Evolutionary conservation across 1,140 invertebrate species (phyloP).

Genomic region (Drosophila setifemur): DNA sequence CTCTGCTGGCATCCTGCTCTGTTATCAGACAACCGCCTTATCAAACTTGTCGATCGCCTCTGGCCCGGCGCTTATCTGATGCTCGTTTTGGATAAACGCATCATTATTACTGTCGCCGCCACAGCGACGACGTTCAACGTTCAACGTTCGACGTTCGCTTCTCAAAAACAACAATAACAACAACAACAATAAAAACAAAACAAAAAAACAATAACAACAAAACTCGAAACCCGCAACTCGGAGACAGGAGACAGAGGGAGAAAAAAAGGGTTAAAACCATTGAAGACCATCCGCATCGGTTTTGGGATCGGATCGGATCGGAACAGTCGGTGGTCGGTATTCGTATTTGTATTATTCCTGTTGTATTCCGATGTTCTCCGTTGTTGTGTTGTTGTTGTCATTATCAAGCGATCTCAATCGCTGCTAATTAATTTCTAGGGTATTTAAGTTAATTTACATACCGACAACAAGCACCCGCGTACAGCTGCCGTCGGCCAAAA

Average conservation of each 20-base stretch:
- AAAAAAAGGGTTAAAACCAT: conserved; percentile 55
- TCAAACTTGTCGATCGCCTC: conserved; percentile 78
- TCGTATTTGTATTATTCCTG: not conserved
- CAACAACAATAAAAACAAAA: not conserved
- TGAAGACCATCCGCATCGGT: conserved; percentile 36
- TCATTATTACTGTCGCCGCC: conserved; percentile 77
- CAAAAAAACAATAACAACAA: not conserved
- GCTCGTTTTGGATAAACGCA: conserved; percentile 81
- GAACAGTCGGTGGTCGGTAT: conserved; percentile 65
- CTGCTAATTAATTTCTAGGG: conserved; percentile 80
- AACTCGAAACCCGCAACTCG: no score
- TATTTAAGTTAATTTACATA: conserved; percentile 81
- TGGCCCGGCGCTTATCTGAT: conserved; percentile 72
- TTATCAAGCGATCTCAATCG: conserved; percentile 75
- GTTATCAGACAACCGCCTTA: conserved; percentile 53
- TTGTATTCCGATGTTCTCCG: conserved; percentile 5
- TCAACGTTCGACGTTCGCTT: no score
- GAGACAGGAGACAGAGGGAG: no score
- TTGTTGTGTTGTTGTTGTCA: conserved; percentile 50
- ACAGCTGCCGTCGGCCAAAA: conserved; percentile 23
- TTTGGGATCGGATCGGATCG: conserved; percentile 27
- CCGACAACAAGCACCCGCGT: conserved; percentile 65
- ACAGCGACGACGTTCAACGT: conserved; percentile 43
- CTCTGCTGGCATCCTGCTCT: not conserved
- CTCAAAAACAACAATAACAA: conserved; percentile 7